Conservation (phyloP, 1,140 invertebrate species). For the Chironomus tepperi region DNA sequence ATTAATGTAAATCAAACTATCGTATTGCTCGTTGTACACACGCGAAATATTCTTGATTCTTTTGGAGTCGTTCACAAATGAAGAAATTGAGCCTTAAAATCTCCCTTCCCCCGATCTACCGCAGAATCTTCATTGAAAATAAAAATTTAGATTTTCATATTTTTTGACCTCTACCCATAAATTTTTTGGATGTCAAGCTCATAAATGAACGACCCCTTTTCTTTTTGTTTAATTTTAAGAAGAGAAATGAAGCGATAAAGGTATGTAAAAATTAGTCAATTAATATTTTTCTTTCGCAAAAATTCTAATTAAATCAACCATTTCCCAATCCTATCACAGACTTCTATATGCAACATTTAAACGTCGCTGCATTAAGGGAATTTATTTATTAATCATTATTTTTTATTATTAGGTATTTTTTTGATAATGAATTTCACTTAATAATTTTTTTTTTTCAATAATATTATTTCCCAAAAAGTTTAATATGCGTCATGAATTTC, state of each 20-base stretch:
- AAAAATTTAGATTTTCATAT: no score
- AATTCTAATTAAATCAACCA: background rate
- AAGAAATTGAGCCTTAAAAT: no score
- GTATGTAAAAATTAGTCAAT: background rate
- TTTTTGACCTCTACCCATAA: no score
- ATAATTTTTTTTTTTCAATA: background rate
- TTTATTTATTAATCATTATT: background rate
- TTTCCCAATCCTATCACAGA: slow-evolving; percentile 12
- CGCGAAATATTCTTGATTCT: background rate
- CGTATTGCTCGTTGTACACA: background rate
- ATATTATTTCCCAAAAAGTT: background rate
- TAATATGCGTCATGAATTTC: background rate
- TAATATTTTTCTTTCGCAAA: background rate
- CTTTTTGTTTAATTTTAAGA: background rate
- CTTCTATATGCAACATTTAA: slow-evolving; percentile 1
- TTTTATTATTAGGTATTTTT: slow-evolving; percentile 8
- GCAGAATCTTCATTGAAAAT: no score
- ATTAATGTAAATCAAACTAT: background rate
- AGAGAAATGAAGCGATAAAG: background rate
- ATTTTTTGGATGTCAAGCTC: no score
- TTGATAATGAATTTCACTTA: slow-evolving; percentile 1
- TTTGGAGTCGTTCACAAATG: no score
- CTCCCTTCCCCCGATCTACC: no score
- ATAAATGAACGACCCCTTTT: background rate
- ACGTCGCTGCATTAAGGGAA: background rate